phyloP scores from a whole-genome alignment of 2,113 vertebrate genomes.

The Mormyrus lacerda region DNA sequence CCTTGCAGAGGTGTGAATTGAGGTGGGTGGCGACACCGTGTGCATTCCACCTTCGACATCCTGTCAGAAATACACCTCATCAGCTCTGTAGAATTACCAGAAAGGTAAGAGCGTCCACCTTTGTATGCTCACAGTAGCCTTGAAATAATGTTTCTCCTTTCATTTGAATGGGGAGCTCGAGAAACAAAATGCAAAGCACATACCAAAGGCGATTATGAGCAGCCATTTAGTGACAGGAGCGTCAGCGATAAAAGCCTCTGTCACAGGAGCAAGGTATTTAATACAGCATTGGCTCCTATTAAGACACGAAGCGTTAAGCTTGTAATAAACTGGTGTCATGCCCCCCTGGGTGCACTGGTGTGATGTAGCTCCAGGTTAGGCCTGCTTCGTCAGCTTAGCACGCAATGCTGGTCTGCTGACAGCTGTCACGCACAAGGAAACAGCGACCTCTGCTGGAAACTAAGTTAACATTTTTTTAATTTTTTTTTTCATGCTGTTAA shows the following conservation, averaged over 20 bases:
- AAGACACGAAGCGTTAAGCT: not conserved
- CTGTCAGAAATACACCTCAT: not conserved
- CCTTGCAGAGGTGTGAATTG: conserved; percentile 7
- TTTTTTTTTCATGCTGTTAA: not conserved
- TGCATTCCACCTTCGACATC: not conserved
- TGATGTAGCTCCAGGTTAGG: conserved; percentile 15
- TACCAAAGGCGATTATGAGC: not conserved
- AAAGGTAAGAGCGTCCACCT: not conserved
- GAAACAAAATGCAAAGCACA: not conserved
- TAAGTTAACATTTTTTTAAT: not conserved
- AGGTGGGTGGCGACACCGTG: not conserved
- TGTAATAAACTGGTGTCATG: not conserved
- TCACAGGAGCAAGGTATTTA: not conserved
- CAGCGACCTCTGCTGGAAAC: conserved; percentile 20
- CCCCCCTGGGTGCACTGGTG: conserved; percentile 10
- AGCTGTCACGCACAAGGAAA: conserved; percentile 19
- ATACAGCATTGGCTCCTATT: not conserved
- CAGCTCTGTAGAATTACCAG: not conserved
- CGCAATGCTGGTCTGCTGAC: not conserved
- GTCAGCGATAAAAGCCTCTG: not conserved
- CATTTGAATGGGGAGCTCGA: not conserved
- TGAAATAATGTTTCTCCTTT: not conserved
- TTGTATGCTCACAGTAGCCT: not conserved
- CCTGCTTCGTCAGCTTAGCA: not conserved
- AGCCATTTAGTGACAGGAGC: not conserved